These are phyloP conservation scores for Agrenia bidenticulata DNA, from an alignment of 2,888 invertebrate genomes.

Conservation along the genomic window DNA sequence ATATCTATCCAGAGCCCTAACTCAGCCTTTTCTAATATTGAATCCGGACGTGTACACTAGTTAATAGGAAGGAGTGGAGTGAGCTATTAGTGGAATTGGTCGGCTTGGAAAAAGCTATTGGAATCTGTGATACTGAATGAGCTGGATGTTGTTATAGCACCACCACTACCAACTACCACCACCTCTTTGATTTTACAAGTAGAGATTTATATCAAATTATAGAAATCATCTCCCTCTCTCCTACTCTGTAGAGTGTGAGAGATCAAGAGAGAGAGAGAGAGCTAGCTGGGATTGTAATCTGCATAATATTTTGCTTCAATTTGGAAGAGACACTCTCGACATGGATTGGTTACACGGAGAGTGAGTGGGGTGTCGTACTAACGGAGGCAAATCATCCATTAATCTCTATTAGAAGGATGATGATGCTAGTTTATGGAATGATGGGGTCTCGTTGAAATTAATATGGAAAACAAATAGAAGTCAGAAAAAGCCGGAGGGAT, in stretches of 20 bases:
- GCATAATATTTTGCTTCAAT: conserved; percentile 1
- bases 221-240: no score
- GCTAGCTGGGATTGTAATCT: background rate
- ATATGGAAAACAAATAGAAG: conserved; percentile 48
- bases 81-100: conserved; percentile 13
- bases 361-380: background rate
- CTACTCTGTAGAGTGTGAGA: background rate
- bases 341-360: conserved; percentile 7
- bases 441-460: conserved; percentile 50
- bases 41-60: background rate
- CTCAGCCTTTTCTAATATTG: background rate
- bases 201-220: conserved; percentile 1
- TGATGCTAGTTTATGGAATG: conserved; percentile 51
- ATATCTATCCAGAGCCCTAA: background rate
- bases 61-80: conserved; percentile 1
- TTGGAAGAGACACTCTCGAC: background rate
- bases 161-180: no score
- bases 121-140: no score
- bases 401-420: conserved; percentile 51
- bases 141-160: background rate
- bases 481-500: background rate
- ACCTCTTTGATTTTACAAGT: background rate
- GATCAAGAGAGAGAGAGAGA: background rate
- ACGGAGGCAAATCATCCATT: conserved; percentile 41
- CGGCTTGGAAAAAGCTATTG: background rate